Conservation (phyloP, 2,888 invertebrate genomes). For the Dicycla oo region DNA sequence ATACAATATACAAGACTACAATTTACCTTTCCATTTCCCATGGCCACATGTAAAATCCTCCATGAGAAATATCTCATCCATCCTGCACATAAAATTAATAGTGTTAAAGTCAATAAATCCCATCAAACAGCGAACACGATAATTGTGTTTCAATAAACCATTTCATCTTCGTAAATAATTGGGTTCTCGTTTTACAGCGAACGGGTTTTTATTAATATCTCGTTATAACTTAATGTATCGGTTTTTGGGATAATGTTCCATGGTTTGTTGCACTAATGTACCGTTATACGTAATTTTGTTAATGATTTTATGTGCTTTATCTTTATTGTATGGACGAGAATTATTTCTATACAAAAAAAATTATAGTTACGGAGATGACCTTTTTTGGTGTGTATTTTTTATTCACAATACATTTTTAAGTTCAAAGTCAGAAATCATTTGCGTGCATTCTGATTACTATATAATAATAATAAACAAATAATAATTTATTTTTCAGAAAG, state of each 20-base stretch:
- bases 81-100: constrained; percentile 25
- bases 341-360: neutral
- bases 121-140: constrained; percentile 19
- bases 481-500: no score
- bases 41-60: no score
- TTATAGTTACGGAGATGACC: neutral
- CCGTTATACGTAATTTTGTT: neutral
- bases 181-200: constrained; percentile 31
- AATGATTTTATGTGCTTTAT: constrained; percentile 23
- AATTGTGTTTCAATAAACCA: constrained; percentile 36
- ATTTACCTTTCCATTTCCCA: no score
- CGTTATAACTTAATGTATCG: constrained; percentile 24
- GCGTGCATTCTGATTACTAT: neutral
- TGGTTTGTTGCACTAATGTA: neutral
- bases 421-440: neutral
- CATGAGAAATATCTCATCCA: no score
- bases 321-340: neutral
- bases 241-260: constrained; percentile 14
- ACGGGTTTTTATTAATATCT: constrained; percentile 39
- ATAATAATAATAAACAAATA: no score
- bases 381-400: neutral
- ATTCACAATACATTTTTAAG: neutral
- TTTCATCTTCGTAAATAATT: constrained; percentile 46
- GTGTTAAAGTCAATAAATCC: constrained; percentile 34
- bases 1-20: no score